Percentiles rank a stretch among this genome's conserved stretches.
phyloP scores from a whole-genome alignment of 2,888 invertebrate genomes.

The Drosophila longiperda region DNA sequence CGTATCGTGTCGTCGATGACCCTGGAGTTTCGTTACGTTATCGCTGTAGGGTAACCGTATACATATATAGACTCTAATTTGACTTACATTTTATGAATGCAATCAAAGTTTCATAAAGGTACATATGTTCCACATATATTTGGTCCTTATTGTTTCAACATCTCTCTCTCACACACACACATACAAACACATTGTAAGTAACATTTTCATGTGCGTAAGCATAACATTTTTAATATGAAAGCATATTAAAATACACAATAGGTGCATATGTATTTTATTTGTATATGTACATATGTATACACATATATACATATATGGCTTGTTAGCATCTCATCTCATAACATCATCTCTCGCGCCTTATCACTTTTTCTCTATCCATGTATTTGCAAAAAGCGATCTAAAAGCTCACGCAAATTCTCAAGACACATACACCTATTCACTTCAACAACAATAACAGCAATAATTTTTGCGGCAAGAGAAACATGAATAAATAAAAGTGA shows the following conservation, averaged over 20 bases:
- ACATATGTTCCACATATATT: background rate
- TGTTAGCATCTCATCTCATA: constrained; percentile 20
- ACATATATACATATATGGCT: background rate
- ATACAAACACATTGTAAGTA: background rate
- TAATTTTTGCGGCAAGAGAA: constrained; percentile 56
- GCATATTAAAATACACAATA: background rate
- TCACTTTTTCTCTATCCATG: constrained; percentile 4
- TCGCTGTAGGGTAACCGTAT: constrained; percentile 29
- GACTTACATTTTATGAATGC: background rate
- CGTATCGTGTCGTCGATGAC: constrained; percentile 59
- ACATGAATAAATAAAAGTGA: constrained; percentile 48
- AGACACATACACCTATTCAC: constrained; percentile 3
- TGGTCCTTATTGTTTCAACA: background rate
- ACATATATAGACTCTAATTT: background rate
- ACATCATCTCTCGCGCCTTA: constrained; percentile 10
- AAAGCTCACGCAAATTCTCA: constrained; percentile 30
- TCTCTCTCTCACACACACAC: background rate
- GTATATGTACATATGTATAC: constrained; percentile 2
- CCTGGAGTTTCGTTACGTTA: constrained; percentile 27
- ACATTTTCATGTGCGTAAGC: background rate
- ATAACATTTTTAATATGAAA: background rate
- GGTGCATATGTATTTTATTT: background rate
- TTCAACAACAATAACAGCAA: constrained; percentile 19
- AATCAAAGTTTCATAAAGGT: background rate
- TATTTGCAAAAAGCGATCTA: constrained; percentile 13